These are phyloP conservation scores for Oxytorus armatus DNA, from an alignment of 2,888 invertebrate genomes.

Conservation along the genomic window DNA sequence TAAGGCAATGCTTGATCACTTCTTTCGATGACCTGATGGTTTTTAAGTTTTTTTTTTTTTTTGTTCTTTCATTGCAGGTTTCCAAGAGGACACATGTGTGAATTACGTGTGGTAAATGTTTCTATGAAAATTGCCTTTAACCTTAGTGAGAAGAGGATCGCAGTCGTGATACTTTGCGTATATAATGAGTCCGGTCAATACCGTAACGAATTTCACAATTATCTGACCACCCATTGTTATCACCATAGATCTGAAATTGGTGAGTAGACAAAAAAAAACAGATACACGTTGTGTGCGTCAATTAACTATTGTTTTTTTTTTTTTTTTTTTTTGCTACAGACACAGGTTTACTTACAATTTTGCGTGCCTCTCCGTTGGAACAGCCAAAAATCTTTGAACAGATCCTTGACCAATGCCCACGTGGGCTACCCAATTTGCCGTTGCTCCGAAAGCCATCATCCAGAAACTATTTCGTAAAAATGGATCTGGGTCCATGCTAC, in stretches of 20 bases:
- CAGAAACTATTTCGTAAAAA: slow-evolving; percentile 88
- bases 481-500: slow-evolving; percentile 87
- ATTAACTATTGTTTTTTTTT: no score
- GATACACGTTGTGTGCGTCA: no score
- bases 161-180: slow-evolving; percentile 88
- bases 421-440: slow-evolving; percentile 86
- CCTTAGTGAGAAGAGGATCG: slow-evolving; percentile 87
- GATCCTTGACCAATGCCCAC: slow-evolving; percentile 87
- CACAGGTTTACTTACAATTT: slow-evolving; percentile 81
- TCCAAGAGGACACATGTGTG: no score
- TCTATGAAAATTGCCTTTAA: no score
- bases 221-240: slow-evolving; percentile 85
- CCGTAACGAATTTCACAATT: slow-evolving; percentile 86
- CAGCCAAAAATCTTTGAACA: slow-evolving; percentile 87
- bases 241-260: slow-evolving; percentile 81
- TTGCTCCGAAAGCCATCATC: slow-evolving; percentile 86
- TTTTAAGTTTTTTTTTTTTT: background rate
- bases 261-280: slow-evolving; percentile 2
- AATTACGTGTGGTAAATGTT: no score
- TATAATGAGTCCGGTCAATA: slow-evolving; percentile 87
- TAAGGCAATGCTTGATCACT: slow-evolving; percentile 88
- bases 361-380: slow-evolving; percentile 86
- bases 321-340: background rate
- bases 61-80: background rate
- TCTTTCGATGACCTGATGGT: slow-evolving; percentile 70